Conservation (phyloP, 2,888 invertebrate species). For the Scrobipalpa costella region DNA sequence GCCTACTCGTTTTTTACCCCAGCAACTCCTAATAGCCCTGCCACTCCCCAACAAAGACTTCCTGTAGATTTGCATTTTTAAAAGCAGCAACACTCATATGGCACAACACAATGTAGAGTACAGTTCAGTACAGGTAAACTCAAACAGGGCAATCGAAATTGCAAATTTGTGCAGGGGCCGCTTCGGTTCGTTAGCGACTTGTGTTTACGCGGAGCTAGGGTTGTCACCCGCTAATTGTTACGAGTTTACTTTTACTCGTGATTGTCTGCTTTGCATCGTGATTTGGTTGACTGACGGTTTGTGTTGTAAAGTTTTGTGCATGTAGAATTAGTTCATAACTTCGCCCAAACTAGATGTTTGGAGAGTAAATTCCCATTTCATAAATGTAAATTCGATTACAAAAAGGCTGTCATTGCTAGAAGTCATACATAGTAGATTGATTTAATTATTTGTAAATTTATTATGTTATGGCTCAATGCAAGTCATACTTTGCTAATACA, state of each 20-base stretch:
- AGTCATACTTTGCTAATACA: too few relatives aligned
- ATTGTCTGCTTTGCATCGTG: slow-evolving; percentile 24
- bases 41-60: slow-evolving; percentile 18
- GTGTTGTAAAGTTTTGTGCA: not conserved
- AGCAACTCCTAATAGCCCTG: slow-evolving; percentile 10
- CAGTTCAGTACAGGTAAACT: slow-evolving; percentile 59
- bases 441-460: too few relatives aligned
- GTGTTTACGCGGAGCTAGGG: slow-evolving; percentile 78
- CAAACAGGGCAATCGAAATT: slow-evolving; percentile 77
- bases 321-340: not conserved
- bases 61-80: slow-evolving; percentile 47
- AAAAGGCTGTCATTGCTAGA: too few relatives aligned
- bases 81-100: slow-evolving; percentile 45
- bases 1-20: not conserved
- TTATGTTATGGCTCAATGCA: too few relatives aligned
- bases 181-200: slow-evolving; percentile 78
- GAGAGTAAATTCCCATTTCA: too few relatives aligned
- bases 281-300: slow-evolving; percentile 15
- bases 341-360: not conserved
- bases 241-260: slow-evolving; percentile 59
- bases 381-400: too few relatives aligned
- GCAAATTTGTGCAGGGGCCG: slow-evolving; percentile 80
- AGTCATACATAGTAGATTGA: too few relatives aligned
- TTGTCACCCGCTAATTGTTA: slow-evolving; percentile 67
- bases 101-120: slow-evolving; percentile 41